A percentile compares a stretch with the other conserved stretches of the same genome.
phyloP scores from a whole-genome alignment of 2,888 invertebrate genomes.

The Rhingia rostrata region DNA sequence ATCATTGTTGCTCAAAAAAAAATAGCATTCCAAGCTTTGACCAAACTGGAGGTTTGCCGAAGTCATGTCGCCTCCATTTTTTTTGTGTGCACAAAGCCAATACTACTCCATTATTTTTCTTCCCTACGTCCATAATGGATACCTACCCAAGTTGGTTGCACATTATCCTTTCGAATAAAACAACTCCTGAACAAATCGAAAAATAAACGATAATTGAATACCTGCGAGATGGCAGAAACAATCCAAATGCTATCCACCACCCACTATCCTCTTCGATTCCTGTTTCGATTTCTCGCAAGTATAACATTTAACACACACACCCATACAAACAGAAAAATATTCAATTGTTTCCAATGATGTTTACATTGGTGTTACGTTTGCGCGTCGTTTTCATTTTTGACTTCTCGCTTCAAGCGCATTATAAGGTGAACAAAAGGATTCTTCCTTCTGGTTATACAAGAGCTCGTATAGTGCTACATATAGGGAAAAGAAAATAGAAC shows the following conservation, averaged over 20 bases:
- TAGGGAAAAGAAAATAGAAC: conserved; percentile 19
- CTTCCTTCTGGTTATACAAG: background rate
- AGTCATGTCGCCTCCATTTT: too few relatives aligned
- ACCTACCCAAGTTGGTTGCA: background rate
- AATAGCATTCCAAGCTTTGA: too few relatives aligned
- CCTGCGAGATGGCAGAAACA: background rate
- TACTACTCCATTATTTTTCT: too few relatives aligned
- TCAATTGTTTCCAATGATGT: conserved; percentile 25
- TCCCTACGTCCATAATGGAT: too few relatives aligned
- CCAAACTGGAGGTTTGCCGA: too few relatives aligned
- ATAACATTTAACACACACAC: conserved; percentile 1
- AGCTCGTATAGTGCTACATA: background rate
- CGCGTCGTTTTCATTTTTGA: background rate
- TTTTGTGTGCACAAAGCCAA: too few relatives aligned
- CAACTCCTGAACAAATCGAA: conserved; percentile 34
- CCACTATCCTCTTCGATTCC: background rate
- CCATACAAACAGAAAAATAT: background rate
- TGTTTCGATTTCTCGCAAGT: background rate
- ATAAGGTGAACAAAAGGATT: conserved; percentile 32
- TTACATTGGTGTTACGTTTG: conserved; percentile 19
- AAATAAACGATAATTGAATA: conserved; percentile 31
- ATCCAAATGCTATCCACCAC: background rate
- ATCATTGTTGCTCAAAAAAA: too few relatives aligned
- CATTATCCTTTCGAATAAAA: conserved; percentile 5
- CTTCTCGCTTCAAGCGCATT: conserved; percentile 17